Base-by-base conservation (phyloP, 2,888 invertebrate species). In the Tiphia femorata region DNA sequence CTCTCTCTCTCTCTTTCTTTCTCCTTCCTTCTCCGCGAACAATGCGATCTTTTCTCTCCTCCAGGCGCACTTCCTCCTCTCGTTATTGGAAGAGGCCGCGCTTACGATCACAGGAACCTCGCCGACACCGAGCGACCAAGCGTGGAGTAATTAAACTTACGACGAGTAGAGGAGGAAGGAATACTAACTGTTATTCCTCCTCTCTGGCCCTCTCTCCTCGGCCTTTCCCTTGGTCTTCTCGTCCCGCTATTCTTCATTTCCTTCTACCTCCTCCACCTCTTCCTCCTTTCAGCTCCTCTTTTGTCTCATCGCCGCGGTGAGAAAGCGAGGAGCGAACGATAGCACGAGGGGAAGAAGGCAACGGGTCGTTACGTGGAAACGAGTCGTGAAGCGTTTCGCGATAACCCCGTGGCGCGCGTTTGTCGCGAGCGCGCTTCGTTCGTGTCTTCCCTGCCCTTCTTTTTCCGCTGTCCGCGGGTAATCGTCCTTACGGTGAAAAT, bases 101-200 rank as follows among this genome's bases (percentile, higher is more conserved):
- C 23, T 12, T 27, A 23, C 42, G 53, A 50, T 54, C 46, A 19
- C 49, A 43, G 46, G n/a, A 52, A 49, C 29, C 27, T 38, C 50
- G 50, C 42, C 49, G 19, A 33, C 41, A n/a, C n/a, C n/a, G 33
- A 33, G 7, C 33, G 33, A 33, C 33, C 33, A 1, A 7, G 29
- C 49, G 44, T 10, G 44, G 4, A 23, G 49, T 64, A 64, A 67
- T 69, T 64, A 62, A 64, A 56, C 37, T 53, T 23, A 41, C 42
- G 53, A 23, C 46, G 21, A 51, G 40, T 21, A 49, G 51, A 27
- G 38, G 33, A 37, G 49, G 21, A 43, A 23, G 49, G 46, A 47
- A 23, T 40, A 43, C 23, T 27, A 49, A 56, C 56, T 59, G 50
- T 64, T 64, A 49, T 64, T 37, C 38, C 16, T 19, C 2, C 33